Evolutionary conservation across 2,888 invertebrate genomes (phyloP).

Genomic region (Lymantria dispar): DNA sequence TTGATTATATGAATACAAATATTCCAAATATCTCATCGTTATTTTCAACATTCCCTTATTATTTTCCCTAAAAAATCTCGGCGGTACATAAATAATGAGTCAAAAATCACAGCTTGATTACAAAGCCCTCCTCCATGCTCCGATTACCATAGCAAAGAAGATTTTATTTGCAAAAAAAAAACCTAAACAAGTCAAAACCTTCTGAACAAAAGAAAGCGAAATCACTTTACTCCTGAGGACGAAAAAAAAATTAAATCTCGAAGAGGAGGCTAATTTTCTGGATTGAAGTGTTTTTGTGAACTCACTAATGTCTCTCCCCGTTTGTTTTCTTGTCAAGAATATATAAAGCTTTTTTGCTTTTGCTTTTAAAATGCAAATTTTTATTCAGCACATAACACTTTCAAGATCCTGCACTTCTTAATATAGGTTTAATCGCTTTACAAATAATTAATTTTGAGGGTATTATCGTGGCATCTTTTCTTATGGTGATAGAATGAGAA

Average conservation of each 20-base stretch:
- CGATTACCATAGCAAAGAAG: constrained; percentile 36
- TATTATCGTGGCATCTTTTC: too few species aligned
- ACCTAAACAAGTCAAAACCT: constrained; percentile 31
- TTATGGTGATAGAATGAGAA: too few species aligned
- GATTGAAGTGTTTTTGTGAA: background rate
- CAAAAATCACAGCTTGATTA: constrained; percentile 38
- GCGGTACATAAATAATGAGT: constrained; percentile 39
- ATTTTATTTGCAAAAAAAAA: constrained; percentile 19
- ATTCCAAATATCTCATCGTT: too few species aligned
- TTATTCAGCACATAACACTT: background rate
- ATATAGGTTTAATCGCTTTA: background rate
- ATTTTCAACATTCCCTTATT: background rate
- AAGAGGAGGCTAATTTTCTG: constrained; percentile 5
- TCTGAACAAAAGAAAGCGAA: constrained; percentile 17
- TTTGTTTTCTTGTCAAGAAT: background rate
- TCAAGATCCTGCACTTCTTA: background rate
- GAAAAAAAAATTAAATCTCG: constrained; percentile 3
- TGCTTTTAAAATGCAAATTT: background rate
- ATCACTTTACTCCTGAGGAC: background rate
- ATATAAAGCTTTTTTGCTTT: background rate
- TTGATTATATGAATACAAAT: too few species aligned
- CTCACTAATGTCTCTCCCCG: constrained; percentile 1
- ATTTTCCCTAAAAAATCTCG: constrained; percentile 19
- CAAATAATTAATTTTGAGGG: background rate
- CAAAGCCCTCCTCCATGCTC: constrained; percentile 16